phyloP scores from a whole-genome alignment of 2,113 vertebrate species.

The Lagopus leucura region DNA sequence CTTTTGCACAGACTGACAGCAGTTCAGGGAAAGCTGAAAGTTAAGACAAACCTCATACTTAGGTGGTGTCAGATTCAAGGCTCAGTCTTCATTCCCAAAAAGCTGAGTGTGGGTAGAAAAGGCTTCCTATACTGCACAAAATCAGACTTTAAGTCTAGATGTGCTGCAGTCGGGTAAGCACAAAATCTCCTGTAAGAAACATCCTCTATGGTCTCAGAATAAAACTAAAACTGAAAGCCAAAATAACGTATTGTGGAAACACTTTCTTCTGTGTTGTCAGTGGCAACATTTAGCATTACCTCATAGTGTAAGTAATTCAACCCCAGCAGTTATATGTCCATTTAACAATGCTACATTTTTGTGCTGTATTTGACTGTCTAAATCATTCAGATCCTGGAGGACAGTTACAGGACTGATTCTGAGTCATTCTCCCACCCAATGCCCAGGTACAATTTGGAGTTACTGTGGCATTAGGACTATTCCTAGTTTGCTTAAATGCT shows the following conservation, averaged over 20 bases:
- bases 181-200: neutral
- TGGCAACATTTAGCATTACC: neutral
- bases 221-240: too few species aligned
- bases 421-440: neutral
- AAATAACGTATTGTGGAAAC: neutral
- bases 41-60: neutral
- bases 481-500: neutral
- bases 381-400: neutral
- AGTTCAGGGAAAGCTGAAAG: neutral
- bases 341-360: neutral
- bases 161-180: neutral
- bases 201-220: neutral
- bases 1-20: neutral
- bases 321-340: neutral
- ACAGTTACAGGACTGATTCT: neutral
- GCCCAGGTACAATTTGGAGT: neutral
- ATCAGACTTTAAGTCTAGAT: neutral
- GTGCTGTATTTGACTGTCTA: neutral
- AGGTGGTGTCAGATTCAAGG: neutral
- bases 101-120: neutral
- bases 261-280: neutral
- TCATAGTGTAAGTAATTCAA: fast-evolving
- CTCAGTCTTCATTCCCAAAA: neutral
- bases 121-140: neutral
- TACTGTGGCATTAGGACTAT: neutral